Evolutionary conservation across 1,140 invertebrate genomes (phyloP).

Genomic region (Drosophila micromelanica): DNA sequence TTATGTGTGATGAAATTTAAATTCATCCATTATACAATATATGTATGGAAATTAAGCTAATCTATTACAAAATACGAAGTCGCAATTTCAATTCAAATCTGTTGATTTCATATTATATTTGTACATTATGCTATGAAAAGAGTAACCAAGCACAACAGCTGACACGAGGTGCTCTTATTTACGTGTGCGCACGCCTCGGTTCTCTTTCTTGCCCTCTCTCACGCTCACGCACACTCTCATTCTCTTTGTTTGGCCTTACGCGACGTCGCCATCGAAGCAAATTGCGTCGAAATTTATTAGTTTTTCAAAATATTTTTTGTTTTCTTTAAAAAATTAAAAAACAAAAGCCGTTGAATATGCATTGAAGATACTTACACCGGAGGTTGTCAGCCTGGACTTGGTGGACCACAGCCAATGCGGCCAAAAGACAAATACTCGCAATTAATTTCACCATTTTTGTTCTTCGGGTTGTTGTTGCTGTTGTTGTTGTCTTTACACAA

Average conservation of each 20-base stretch:
- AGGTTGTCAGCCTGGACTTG: conserved; percentile 61
- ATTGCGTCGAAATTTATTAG: conserved; percentile 69
- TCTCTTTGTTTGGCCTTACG: conserved; percentile 27
- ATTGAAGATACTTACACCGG: conserved; percentile 60
- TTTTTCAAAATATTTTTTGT: conserved; percentile 56
- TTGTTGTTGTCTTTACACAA: conserved; percentile 71
- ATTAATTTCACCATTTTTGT: conserved; percentile 73
- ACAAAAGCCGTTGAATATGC: not conserved
- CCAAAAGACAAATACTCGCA: conserved; percentile 65
- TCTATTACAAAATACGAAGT: conserved; percentile 22
- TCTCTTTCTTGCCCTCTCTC: conserved; percentile 25
- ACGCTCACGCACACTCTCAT: conserved; percentile 7
- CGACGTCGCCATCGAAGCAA: conserved; percentile 30
- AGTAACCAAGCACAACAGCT: not conserved
- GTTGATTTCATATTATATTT: conserved; percentile 30
- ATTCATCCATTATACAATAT: conserved; percentile 40
- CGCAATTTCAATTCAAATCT: conserved; percentile 26
- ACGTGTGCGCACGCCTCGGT: conserved; percentile 37
- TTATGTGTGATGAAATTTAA: conserved; percentile 41
- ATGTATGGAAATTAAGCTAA: conserved; percentile 41
- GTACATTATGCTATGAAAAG: conserved; percentile 34
- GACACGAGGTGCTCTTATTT: conserved; percentile 21
- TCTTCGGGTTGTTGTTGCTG: conserved; percentile 49
- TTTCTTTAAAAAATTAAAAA: conserved; percentile 43
- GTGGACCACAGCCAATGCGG: conserved; percentile 59